Evolutionary conservation across 2,113 vertebrate species (phyloP), one percentile per base, ranked within the genome.

Genomic region (Tachysurus fulvidraco): DNA sequence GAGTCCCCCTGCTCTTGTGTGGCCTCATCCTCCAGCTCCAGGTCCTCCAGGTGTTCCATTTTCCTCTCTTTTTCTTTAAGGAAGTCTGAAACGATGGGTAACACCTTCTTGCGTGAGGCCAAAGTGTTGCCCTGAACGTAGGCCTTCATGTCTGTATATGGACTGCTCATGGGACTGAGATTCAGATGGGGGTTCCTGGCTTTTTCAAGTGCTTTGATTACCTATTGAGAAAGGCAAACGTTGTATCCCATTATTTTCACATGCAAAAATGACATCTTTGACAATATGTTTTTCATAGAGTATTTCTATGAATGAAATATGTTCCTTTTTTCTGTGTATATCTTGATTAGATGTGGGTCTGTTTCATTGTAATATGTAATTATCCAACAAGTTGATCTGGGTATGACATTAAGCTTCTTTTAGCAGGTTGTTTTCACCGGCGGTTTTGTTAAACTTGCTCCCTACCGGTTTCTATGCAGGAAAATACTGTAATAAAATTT

Each of bases 101-200:
- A 93, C 11, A 98, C 91, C 91, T 97, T 97, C 93, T 99, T 99
- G 1, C 97, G 95, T 0, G 97, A 93, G 0, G 95, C 96, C 88
- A 94, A 2, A 0, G 88, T 6, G 89, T 99, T 98, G 89, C 96
- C 97, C 92, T 99, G 98, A 50, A 91, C 14, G 80, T 97, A 99
- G 87, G 97, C 89, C 4, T 78, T 90, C 84, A 99, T 5, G 64
- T 94, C 62, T n/a, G 92, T 55, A 88, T 93, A 94, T 13, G 91
- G 92, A 90, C 94, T 95, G 3, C 91, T 91, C 74, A 95, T 83
- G 0, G 92, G 95, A 60, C 89, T 89, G 60, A 98, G 95, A 7
- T 91, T 88, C 67, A 99, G 94, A 65, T 90, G 2, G 0, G 96
- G 96, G 11, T 86, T 81, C 0, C 89, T 91, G 4, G 95, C 94